Percentiles rank a stretch among this genome's conserved stretches.
Conservation (phyloP, 2,888 invertebrate species). For the Eupithecia pulchellata region DNA sequence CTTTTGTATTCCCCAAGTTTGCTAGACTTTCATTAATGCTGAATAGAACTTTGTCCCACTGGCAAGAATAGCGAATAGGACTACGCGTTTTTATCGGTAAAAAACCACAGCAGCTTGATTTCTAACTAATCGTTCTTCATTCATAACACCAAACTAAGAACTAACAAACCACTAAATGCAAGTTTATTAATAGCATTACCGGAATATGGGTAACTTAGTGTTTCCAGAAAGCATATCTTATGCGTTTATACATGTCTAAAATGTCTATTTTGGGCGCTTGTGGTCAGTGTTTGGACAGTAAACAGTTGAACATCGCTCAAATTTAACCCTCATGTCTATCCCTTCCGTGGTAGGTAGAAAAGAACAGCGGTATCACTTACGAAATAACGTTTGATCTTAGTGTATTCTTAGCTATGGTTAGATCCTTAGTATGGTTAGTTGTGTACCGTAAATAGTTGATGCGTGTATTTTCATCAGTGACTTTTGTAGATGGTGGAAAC, state of each 20-base stretch:
- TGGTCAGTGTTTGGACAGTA: slow-evolving; percentile 64
- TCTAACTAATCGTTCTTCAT: not conserved
- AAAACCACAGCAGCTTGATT: not conserved
- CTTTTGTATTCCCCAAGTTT: not conserved
- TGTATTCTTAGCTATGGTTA: not conserved
- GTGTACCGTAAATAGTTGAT: not conserved
- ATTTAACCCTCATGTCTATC: slow-evolving; percentile 59
- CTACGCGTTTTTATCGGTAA: not conserved
- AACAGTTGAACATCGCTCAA: slow-evolving; percentile 58
- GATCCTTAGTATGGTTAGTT: too few species aligned
- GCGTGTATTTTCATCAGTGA: too few species aligned
- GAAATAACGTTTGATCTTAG: slow-evolving; percentile 3
- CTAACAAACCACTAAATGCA: not conserved
- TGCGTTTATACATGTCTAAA: slow-evolving; percentile 21
- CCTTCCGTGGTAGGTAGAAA: slow-evolving; percentile 40
- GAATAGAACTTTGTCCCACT: too few species aligned
- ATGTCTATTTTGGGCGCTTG: slow-evolving; percentile 59
- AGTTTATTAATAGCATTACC: slow-evolving; percentile 31
- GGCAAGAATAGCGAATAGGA: not conserved
- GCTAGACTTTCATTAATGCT: too few species aligned
- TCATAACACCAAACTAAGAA: not conserved
- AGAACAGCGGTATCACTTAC: slow-evolving; percentile 25
- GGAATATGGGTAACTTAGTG: slow-evolving; percentile 38
- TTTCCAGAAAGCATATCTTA: slow-evolving; percentile 37
- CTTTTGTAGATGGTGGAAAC: not conserved